Evolutionary conservation across 2,888 invertebrate genomes (phyloP).

Genomic region (Dromius quadrimaculatus): DNA sequence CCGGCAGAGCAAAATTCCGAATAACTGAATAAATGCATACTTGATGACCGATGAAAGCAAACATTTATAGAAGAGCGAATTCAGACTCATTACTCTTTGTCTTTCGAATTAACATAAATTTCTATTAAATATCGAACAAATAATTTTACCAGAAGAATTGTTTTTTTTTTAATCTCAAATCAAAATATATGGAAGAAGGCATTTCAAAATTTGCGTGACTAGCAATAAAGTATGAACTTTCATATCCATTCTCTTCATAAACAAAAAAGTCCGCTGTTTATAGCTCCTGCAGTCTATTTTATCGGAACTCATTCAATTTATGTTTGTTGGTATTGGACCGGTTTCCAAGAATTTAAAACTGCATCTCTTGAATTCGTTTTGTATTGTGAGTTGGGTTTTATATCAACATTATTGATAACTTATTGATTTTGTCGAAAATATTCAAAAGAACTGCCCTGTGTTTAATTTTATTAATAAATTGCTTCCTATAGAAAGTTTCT

Average conservation of each 20-base stretch:
- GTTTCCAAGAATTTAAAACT: background rate
- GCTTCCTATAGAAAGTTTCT: background rate
- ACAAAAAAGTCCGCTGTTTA: conserved; percentile 7
- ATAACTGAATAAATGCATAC: too few species aligned
- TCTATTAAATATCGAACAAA: too few species aligned
- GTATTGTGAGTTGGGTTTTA: background rate
- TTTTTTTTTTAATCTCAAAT: too few species aligned
- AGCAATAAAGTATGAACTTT: background rate
- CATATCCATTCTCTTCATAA: too few species aligned
- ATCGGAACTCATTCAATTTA: conserved; percentile 32
- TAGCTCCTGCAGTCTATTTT: conserved; percentile 20
- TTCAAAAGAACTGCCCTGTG: background rate
- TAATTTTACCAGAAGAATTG: too few species aligned
- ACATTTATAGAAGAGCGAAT: too few species aligned
- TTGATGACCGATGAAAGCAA: too few species aligned
- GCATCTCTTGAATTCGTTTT: background rate
- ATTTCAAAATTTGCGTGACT: too few species aligned
- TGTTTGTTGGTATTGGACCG: background rate
- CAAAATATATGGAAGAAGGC: too few species aligned
- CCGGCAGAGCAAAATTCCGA: too few species aligned
- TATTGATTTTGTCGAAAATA: background rate
- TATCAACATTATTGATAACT: background rate
- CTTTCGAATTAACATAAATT: too few species aligned
- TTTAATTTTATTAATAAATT: background rate
- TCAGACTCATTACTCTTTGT: too few species aligned